Evolutionary conservation across 2,113 vertebrate species (phyloP).

Genomic region (Gallinago paraguaiae): DNA sequence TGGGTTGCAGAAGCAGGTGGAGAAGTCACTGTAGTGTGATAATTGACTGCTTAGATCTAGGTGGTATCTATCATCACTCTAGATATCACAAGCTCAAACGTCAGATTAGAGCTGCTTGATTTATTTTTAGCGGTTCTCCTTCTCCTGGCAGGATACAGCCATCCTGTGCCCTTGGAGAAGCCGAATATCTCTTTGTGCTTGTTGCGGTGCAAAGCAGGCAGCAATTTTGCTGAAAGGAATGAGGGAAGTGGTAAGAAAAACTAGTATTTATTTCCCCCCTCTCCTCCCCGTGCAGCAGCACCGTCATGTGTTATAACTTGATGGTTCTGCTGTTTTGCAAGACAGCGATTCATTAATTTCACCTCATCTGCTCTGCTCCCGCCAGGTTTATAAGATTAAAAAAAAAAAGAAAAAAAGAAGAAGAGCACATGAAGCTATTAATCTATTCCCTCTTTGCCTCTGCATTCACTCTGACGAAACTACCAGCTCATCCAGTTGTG

Average conservation of each 20-base stretch:
- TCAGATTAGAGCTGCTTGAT: not conserved
- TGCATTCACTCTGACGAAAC: not conserved
- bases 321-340: not conserved
- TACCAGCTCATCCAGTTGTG: not conserved
- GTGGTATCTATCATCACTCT: not conserved
- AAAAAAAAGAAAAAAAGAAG: not conserved
- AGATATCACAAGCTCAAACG: not conserved
- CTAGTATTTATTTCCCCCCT: not conserved
- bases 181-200: not conserved
- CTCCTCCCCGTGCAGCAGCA: not conserved
- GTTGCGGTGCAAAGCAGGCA: not conserved
- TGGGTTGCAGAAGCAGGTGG: not conserved
- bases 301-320: not conserved
- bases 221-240: not conserved
- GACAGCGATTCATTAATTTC: not conserved
- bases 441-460: not conserved
- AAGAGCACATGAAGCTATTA: not conserved
- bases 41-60: not conserved
- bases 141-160: not conserved
- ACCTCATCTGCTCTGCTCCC: not conserved
- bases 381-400: not conserved
- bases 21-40: not conserved
- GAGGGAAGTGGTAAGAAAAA: not conserved
- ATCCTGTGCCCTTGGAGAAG: not conserved
- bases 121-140: conserved; percentile 2